These are phyloP conservation scores for Dichetophora obliterata DNA, from an alignment of 2,888 invertebrate genomes.

Conservation along the genomic window DNA sequence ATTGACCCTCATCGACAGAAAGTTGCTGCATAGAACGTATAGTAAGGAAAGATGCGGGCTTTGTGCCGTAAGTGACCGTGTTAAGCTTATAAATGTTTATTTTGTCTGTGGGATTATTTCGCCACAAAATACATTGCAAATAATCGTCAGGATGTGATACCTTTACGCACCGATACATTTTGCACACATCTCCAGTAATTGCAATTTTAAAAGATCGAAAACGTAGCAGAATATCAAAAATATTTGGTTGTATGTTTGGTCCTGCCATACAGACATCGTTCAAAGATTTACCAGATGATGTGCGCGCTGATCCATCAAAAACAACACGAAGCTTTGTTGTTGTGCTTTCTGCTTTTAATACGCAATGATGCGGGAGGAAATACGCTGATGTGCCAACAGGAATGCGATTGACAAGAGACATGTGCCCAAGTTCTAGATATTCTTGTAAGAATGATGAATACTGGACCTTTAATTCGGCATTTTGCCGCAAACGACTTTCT, in stretches of 20 bases:
- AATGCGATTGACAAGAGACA: not conserved
- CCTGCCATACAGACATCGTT: slow-evolving; percentile 40
- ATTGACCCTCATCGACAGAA: slow-evolving; percentile 14
- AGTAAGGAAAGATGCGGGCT: not conserved
- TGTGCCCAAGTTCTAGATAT: too few relatives aligned
- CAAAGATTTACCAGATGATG: slow-evolving; percentile 28
- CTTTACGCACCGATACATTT: too few relatives aligned
- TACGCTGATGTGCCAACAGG: not conserved
- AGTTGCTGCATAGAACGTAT: slow-evolving; percentile 23
- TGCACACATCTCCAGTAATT: slow-evolving; percentile 16
- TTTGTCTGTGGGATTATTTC: too few relatives aligned
- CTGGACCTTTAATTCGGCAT: too few relatives aligned
- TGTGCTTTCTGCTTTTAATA: slow-evolving; percentile 29
- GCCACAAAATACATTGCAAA: too few relatives aligned
- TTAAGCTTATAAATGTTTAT: too few relatives aligned
- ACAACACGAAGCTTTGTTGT: slow-evolving; percentile 1
- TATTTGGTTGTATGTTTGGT: slow-evolving; percentile 17
- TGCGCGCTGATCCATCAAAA: slow-evolving; percentile 16
- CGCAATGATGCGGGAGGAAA: slow-evolving; percentile 33
- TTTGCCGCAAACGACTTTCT: too few relatives aligned
- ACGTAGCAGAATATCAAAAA: slow-evolving; percentile 18
- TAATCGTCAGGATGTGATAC: too few relatives aligned
- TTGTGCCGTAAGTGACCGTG: too few relatives aligned
- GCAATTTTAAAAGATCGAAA: slow-evolving; percentile 26
- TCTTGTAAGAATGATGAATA: too few relatives aligned